Evolutionary conservation across 2,888 invertebrate species (phyloP), one percentile per base, ranked within the genome.

Genomic region (Hypsopygia costalis): DNA sequence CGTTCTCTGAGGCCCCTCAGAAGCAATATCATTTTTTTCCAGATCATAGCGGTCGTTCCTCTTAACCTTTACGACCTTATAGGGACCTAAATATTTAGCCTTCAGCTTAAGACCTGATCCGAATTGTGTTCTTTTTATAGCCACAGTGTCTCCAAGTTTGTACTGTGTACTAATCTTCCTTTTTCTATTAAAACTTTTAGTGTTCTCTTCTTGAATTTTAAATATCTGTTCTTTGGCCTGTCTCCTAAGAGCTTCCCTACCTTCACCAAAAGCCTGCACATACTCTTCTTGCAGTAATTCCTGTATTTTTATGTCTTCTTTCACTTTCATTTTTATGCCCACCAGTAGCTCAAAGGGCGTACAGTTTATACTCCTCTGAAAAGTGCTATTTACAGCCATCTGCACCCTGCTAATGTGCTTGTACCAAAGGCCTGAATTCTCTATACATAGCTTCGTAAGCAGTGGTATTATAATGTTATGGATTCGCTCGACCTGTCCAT

Each of bases 401-500:
- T 60, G 60, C 1, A 33, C 33, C 6, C 21, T 21, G 21, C 21
- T 21, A 5, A 21, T 21, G 21, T 21, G 21, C 6, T 21, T 21
- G 21, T 33, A 16, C 33, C 20, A 33, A 16, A 59, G 49, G 1
- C 42, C 43, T 0, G 65, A 64, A n/a, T 68, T 52, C 7, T 57
- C 58, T 1, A 60, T 38, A 8, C 62, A 52, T 6, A 79, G 31
- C 39, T 77, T 76, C 1, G 70, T 54, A 6, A 75, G 27, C 9
- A 69, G 43, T 0, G 66, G 52, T 32, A 69, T 62, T 1, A 74
- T 50, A 1, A 52, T 60, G 5, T 52, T 43, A 40, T 75, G 59
- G 0, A 68, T 44, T n/a, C 68, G 41, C 32, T 71, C 65, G 1
- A 62, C 64, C 39, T 73, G 69, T 0, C 69, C 69, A 40, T 73